Base-by-base conservation (phyloP, 2,888 invertebrate genomes). In the Elegia similella region DNA sequence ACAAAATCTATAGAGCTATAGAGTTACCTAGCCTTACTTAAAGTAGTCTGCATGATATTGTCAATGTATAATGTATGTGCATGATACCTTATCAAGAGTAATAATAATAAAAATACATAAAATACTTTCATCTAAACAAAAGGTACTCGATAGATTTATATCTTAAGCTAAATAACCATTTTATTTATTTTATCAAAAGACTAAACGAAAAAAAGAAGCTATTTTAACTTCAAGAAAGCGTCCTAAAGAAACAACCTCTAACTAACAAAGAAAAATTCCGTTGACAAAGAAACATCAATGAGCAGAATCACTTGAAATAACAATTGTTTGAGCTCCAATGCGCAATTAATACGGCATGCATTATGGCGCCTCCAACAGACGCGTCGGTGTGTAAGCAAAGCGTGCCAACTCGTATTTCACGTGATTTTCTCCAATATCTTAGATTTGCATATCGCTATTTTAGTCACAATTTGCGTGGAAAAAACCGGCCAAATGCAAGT, bases 281-380 rank as follows among this genome's bases (percentile, higher is more conserved):
- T n/a, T 38, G 10, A 34, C 34, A 16, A 17, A 15, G 16, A 34
- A 16, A 15, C 50, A 50, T 34, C 34, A 17, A 38, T 17, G 34
- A 50, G 38, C 50, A 12, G 34, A 17, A 10, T 34, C 16, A 34
- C 50, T 34, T 16, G 50, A 50, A 50, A 34, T 34, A 50, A 50
- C 50, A 50, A 38, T 50, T 50, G 38, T 12, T 38, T 12, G 3
- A 62, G 57, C 58, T 62, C 61, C 61, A 62, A 62, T 59, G 58
- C 59, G 56, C 61, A 62, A 62, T 62, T 59, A 57, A 42, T 59
- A 56, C 50, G 48, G 61, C 59, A 62, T 62, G 59, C 58, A 59
- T 62, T 62, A 62, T 53, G 6, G 44, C 30, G 44, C 56, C 57
- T 59, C 59, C 55, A 52, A 58, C 53, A 50, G 56, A 54, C 43